A percentile compares a stretch with the other conserved stretches of the same genome.
Conservation (phyloP, 92 coral and sea anemone genomes). For the Micromussa lordhowensis region DNA sequence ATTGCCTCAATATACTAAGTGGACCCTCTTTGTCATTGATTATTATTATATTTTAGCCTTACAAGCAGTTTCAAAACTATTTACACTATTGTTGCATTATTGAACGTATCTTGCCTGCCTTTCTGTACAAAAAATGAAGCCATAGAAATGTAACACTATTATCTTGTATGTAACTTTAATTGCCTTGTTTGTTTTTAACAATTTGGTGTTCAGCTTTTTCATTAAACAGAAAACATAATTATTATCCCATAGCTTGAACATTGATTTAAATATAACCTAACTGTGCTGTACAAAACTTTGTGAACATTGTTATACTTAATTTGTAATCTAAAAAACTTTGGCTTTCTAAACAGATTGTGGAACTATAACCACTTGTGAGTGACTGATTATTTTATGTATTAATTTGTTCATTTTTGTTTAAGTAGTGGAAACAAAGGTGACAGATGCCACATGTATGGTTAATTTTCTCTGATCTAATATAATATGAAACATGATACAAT, state of each 20-base stretch:
- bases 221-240: neutral
- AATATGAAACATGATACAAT: neutral
- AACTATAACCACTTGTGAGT: neutral
- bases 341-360: neutral
- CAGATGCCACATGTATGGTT: neutral
- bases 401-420: no score
- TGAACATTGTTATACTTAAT: neutral
- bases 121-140: conserved; percentile 14
- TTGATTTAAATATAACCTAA: neutral
- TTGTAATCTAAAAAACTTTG: conserved; percentile 2
- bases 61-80: neutral
- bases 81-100: neutral
- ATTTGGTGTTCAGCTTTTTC: conserved; percentile 1
- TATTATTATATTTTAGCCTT: neutral
- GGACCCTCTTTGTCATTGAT: neutral
- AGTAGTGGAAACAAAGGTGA: neutral
- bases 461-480: neutral
- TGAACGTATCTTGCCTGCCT: neutral
- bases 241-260: neutral
- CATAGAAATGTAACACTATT: conserved; percentile 1
- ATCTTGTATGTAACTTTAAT: neutral
- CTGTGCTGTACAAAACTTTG: neutral
- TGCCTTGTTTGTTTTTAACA: neutral
- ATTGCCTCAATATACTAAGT: neutral
- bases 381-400: neutral